These are phyloP conservation scores for Leucophenga varia DNA, from an alignment of 1,140 invertebrate species.

Conservation along the genomic window DNA sequence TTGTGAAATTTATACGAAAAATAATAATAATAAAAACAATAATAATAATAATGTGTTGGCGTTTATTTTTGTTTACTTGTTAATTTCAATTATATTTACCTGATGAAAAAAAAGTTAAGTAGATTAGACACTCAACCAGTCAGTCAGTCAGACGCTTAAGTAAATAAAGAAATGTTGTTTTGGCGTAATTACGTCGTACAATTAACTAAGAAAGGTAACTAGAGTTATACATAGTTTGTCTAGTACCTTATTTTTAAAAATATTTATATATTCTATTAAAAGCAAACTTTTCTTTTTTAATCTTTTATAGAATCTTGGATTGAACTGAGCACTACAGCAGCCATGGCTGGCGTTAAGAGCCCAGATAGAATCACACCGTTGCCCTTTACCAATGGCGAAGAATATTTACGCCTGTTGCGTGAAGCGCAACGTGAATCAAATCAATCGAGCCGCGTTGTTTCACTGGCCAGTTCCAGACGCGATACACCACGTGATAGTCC, in stretches of 20 bases:
- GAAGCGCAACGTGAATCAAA: constrained; percentile 87
- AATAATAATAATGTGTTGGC: too few species aligned
- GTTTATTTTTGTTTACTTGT: too few species aligned
- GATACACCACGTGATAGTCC: constrained; percentile 67
- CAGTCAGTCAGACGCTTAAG: too few species aligned
- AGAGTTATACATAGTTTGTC: too few species aligned
- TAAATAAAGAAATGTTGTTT: too few species aligned
- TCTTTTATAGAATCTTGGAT: constrained; percentile 81
- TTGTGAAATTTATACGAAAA: too few species aligned
- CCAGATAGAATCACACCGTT: constrained; percentile 70
- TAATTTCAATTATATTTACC: too few species aligned
- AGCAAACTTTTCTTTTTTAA: constrained; percentile 16
- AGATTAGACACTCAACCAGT: too few species aligned
- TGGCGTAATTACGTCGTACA: background rate
- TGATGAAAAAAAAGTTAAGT: too few species aligned
- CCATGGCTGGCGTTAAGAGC: constrained; percentile 62
- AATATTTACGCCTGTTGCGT: constrained; percentile 78
- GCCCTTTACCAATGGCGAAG: constrained; percentile 66
- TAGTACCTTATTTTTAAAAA: too few species aligned
- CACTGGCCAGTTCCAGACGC: constrained; percentile 76
- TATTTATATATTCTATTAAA: too few species aligned
- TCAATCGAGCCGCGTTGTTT: constrained; percentile 79
- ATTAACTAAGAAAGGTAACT: background rate
- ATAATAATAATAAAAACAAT: too few species aligned
- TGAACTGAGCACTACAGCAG: constrained; percentile 65